These are phyloP conservation scores for Motacilla tschutschensis DNA, from an alignment of 2,113 vertebrate genomes.

Conservation along the genomic window DNA sequence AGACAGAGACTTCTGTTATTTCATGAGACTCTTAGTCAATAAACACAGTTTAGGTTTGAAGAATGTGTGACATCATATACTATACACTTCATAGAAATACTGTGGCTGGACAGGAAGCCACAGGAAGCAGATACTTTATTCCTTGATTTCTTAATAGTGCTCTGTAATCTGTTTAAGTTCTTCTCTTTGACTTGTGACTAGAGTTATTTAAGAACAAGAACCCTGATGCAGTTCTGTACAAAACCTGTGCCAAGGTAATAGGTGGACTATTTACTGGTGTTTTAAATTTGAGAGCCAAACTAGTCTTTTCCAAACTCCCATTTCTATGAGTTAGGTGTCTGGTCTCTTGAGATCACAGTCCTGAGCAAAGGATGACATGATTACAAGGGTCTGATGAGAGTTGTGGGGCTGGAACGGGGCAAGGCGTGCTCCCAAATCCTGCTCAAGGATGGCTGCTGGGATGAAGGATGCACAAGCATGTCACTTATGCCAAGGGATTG, in stretches of 20 bases:
- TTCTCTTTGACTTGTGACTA: neutral
- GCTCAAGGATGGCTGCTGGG: accelerated
- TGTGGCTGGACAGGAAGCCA: neutral
- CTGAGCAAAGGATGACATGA: neutral
- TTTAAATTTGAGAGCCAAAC: neutral
- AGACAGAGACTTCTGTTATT: neutral
- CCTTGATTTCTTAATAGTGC: neutral
- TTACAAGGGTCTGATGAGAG: neutral
- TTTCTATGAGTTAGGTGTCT: neutral
- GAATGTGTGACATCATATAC: neutral
- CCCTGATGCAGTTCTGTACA: neutral
- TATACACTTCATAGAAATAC: neutral
- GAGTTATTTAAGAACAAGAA: neutral
- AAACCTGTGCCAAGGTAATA: neutral
- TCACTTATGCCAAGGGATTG: neutral
- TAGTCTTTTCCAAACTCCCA: neutral
- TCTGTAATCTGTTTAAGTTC: neutral
- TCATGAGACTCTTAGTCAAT: neutral
- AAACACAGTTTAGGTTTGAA: neutral
- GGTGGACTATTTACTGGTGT: neutral
- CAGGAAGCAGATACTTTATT: neutral
- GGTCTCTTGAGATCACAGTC: neutral
- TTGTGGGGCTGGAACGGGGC: neutral
- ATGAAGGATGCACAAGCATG: neutral
- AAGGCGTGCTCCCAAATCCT: neutral